Conservation (phyloP, 2,113 vertebrate species). For the Oryzias celebensis region DNA sequence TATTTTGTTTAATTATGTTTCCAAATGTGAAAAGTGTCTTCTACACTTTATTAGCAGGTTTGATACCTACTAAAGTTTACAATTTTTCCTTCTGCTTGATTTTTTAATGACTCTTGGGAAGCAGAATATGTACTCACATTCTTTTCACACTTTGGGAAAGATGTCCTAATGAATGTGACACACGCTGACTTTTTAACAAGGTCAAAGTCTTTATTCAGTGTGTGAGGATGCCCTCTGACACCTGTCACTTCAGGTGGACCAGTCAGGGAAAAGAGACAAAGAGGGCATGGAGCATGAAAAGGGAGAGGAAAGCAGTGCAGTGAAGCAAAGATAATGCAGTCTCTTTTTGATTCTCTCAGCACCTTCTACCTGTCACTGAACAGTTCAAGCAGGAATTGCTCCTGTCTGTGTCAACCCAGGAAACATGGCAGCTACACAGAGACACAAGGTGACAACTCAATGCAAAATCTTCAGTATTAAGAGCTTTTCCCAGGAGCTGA, state of each 20-base stretch:
- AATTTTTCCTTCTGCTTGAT: not conserved
- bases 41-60: not conserved
- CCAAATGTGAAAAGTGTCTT: not conserved
- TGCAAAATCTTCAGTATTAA: slow-evolving; percentile 19
- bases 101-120: not conserved
- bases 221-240: slow-evolving; percentile 41
- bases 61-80: not conserved
- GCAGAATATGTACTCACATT: not conserved
- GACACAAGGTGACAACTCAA: slow-evolving; percentile 47
- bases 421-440: slow-evolving; percentile 44
- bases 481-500: slow-evolving; percentile 7
- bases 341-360: slow-evolving; percentile 47
- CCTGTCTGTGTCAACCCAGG: slow-evolving; percentile 43
- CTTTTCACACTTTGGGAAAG: slow-evolving; percentile 10
- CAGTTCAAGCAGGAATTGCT: slow-evolving; percentile 39
- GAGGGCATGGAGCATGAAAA: slow-evolving; percentile 28
- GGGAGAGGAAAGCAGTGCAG: slow-evolving; percentile 41
- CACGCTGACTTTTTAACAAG: slow-evolving; percentile 37
- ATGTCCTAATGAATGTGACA: slow-evolving; percentile 39
- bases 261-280: slow-evolving; percentile 6
- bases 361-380: slow-evolving; percentile 66
- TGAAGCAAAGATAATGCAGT: slow-evolving; percentile 61
- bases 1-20: not conserved
- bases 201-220: slow-evolving; percentile 54
- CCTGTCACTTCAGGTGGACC: slow-evolving; percentile 48